A percentile compares a stretch with the other conserved stretches of the same genome.
Conservation (phyloP, 2,113 vertebrate species). For the Apistogramma diplotaenia region DNA sequence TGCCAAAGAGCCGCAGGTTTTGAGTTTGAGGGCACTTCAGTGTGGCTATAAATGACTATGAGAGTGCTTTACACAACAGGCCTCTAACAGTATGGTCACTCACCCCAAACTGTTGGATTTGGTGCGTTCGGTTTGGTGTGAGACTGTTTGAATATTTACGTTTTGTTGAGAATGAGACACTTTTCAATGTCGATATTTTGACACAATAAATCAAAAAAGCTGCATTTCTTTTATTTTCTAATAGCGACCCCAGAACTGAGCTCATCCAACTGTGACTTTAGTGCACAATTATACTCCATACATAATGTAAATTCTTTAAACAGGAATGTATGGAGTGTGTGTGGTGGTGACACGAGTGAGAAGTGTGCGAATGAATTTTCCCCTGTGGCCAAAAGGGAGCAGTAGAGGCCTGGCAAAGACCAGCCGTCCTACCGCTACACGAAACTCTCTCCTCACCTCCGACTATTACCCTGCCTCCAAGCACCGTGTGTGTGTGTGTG, state of each 20-base stretch:
- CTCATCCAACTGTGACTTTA: background rate
- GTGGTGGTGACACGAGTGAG: background rate
- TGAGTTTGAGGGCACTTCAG: conserved; percentile 4
- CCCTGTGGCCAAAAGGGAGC: conserved; percentile 65
- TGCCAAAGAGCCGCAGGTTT: conserved; percentile 11
- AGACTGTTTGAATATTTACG: background rate
- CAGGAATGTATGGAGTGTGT: background rate
- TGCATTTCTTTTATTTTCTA: background rate
- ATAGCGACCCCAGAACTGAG: background rate
- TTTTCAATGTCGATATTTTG: background rate
- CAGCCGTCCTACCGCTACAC: background rate
- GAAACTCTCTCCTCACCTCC: conserved; percentile 13
- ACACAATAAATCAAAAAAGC: background rate
- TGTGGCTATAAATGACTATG: background rate
- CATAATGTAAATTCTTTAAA: background rate
- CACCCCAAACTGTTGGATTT: background rate
- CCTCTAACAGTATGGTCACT: background rate
- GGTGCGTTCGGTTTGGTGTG: background rate
- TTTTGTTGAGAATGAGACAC: background rate
- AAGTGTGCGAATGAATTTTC: background rate
- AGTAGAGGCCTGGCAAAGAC: conserved; percentile 62
- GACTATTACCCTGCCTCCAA: background rate
- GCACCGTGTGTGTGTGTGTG: background rate
- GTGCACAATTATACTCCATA: background rate
- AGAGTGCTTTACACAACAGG: background rate